A percentile compares a stretch with the other conserved stretches of the same genome.
These are phyloP conservation scores for Drosophila leontia DNA, from an alignment of 1,140 invertebrate species.

Conservation along the genomic window DNA sequence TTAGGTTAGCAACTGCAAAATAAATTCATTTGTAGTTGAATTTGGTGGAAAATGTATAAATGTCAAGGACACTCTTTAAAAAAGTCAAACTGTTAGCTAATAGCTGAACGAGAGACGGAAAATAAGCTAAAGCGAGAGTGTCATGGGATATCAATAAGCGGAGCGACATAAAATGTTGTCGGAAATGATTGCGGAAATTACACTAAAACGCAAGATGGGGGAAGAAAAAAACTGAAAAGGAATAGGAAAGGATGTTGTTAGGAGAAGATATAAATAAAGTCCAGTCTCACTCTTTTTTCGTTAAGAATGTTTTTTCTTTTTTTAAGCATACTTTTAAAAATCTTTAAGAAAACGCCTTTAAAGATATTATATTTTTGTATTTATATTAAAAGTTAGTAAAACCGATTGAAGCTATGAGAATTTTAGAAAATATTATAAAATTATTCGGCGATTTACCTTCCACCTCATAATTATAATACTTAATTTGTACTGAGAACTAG, in stretches of 20 bases:
- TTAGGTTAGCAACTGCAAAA: neutral
- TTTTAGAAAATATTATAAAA: too few species aligned
- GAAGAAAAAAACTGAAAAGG: neutral
- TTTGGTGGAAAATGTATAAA: neutral
- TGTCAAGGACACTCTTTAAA: constrained; percentile 44
- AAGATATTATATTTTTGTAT: neutral
- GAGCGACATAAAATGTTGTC: constrained; percentile 71
- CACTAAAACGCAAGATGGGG: constrained; percentile 61
- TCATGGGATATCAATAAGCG: constrained; percentile 51
- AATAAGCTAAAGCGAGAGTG: neutral
- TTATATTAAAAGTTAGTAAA: neutral
- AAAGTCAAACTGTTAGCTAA: constrained; percentile 14
- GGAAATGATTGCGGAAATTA: constrained; percentile 81
- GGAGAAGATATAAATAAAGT: constrained; percentile 2
- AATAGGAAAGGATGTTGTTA: neutral
- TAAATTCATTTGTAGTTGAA: too few species aligned
- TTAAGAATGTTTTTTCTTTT: neutral
- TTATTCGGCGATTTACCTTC: too few species aligned
- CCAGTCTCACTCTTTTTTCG: neutral
- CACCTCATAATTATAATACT: neutral
- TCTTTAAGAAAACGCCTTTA: neutral
- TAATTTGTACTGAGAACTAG: neutral
- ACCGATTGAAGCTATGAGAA: too few species aligned
- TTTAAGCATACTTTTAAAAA: neutral
- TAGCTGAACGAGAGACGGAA: neutral